Conservation (phyloP, 2,113 vertebrate species). For the Entelurus aequoreus region DNA sequence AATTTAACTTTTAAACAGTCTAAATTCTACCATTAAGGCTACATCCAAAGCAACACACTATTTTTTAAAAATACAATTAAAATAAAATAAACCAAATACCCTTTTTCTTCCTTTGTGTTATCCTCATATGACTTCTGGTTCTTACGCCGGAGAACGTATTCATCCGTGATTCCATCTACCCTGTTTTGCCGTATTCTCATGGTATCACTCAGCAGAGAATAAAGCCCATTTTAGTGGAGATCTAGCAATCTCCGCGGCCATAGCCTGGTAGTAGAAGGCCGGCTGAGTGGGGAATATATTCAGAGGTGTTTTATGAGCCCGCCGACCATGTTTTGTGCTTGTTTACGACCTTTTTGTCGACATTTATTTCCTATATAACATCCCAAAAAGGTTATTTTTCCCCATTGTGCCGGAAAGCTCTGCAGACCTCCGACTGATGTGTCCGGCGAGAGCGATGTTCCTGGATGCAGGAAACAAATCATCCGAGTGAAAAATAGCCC, state of each 20-base stretch:
- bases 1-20: too few relatives aligned
- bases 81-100: not conserved
- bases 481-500: slow-evolving; percentile 29
- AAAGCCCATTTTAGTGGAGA: slow-evolving; percentile 48
- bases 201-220: slow-evolving; percentile 36
- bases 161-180: slow-evolving; percentile 58
- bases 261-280: slow-evolving; percentile 25
- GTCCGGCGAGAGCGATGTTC: slow-evolving; percentile 13
- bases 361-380: slow-evolving; percentile 28
- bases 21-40: too few relatives aligned
- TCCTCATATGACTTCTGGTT: slow-evolving; percentile 19
- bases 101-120: slow-evolving; percentile 2
- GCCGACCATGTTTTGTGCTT: slow-evolving; percentile 26
- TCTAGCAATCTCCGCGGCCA: slow-evolving; percentile 24
- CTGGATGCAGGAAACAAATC: slow-evolving; percentile 20
- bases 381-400: slow-evolving; percentile 22
- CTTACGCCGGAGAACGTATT: slow-evolving; percentile 51
- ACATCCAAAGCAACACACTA: too few relatives aligned
- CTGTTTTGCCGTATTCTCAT: slow-evolving; percentile 52
- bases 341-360: slow-evolving; percentile 27
- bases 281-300: slow-evolving; percentile 25
- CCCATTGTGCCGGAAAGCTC: slow-evolving; percentile 26
- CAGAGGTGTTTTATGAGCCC: slow-evolving; percentile 28
- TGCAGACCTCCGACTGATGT: slow-evolving; percentile 32
- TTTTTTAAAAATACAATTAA: too few relatives aligned